Conservation (phyloP, 1,140 invertebrate genomes). For the Drosophila quadrilineata region DNA sequence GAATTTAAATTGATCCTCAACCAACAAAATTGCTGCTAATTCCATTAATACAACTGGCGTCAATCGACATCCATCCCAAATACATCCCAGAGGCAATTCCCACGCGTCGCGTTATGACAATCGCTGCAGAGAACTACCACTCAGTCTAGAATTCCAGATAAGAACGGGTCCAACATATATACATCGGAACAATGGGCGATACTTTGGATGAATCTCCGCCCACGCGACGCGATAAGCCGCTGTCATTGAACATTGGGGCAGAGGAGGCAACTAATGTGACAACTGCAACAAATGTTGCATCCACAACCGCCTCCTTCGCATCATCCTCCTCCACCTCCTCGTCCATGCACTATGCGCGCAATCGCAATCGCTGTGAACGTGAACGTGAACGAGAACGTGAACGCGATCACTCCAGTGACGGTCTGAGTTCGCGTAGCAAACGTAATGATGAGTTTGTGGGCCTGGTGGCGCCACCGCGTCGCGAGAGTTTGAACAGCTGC, state of each 20-base stretch:
- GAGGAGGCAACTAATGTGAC: constrained; percentile 5
- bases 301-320: background rate
- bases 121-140: too few relatives aligned
- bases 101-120: constrained; percentile 22
- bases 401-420: constrained; percentile 71
- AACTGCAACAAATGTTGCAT: background rate
- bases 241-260: constrained; percentile 55
- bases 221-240: constrained; percentile 69
- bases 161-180: background rate
- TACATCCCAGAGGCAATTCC: background rate
- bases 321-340: background rate
- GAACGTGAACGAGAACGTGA: constrained; percentile 38
- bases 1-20: constrained; percentile 16
- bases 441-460: constrained; percentile 62
- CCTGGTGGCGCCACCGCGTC: constrained; percentile 44
- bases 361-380: constrained; percentile 36
- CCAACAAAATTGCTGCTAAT: constrained; percentile 12
- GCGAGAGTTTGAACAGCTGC: constrained; percentile 68
- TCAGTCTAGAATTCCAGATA: too few relatives aligned
- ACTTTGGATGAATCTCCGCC: constrained; percentile 57
- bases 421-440: constrained; percentile 43
- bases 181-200: constrained; percentile 49
- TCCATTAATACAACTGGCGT: constrained; percentile 26
- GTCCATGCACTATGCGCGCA: constrained; percentile 21
- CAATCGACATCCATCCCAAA: constrained; percentile 29